Percentiles rank a stretch among this genome's conserved stretches.
Conservation (phyloP, 2,113 vertebrate genomes). For the Brachyhypopomus gauderio region DNA sequence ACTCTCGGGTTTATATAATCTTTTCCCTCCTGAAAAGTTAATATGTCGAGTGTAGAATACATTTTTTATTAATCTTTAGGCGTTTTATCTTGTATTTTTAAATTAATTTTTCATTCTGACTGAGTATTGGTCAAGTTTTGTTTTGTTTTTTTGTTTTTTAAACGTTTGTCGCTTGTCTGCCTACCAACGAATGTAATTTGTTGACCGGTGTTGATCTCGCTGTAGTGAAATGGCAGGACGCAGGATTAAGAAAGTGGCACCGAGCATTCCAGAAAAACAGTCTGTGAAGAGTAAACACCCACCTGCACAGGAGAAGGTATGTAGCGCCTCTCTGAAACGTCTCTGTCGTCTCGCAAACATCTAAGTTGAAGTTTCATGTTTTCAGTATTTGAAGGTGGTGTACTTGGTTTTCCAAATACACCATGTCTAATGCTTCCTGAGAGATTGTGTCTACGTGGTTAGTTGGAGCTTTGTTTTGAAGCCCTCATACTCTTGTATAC, state of each 20-base stretch:
- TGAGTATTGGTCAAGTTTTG: too few relatives aligned
- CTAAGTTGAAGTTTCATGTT: neutral
- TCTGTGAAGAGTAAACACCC: slow-evolving; percentile 44
- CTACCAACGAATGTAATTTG: neutral
- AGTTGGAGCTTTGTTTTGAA: too few relatives aligned
- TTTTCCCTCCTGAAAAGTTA: too few relatives aligned
- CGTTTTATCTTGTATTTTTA: neutral
- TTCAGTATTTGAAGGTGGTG: too few relatives aligned
- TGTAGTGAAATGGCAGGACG: slow-evolving; percentile 58
- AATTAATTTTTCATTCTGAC: neutral
- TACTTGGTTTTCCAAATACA: too few relatives aligned
- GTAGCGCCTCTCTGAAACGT: neutral
- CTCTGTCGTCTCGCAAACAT: neutral
- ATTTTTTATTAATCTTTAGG: neutral
- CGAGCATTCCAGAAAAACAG: slow-evolving; percentile 28
- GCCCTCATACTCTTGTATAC: too few relatives aligned
- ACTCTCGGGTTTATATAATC: too few relatives aligned
- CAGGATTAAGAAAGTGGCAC: slow-evolving; percentile 38
- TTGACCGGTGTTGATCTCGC: neutral
- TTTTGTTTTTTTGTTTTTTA: too few relatives aligned
- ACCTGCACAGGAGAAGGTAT: slow-evolving; percentile 38
- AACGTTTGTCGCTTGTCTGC: too few relatives aligned
- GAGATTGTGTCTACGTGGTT: too few relatives aligned
- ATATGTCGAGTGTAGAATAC: too few relatives aligned
- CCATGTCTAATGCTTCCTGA: too few relatives aligned